A percentile compares a stretch with the other conserved stretches of the same genome.
These are phyloP conservation scores for Falco rusticolus DNA, from an alignment of 2,797 vertebrate genomes.

Conservation along the genomic window DNA sequence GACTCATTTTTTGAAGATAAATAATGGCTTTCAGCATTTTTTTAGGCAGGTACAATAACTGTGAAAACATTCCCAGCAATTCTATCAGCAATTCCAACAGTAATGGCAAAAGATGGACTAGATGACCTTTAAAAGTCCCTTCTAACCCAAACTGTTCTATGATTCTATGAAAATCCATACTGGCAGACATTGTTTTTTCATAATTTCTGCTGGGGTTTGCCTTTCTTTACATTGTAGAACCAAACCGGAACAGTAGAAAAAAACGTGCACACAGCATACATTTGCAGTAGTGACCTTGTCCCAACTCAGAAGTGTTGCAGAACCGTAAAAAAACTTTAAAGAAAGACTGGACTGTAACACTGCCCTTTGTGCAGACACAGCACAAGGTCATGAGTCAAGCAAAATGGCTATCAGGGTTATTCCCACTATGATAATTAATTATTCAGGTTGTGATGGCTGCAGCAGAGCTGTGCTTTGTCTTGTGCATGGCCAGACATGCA, in stretches of 20 bases:
- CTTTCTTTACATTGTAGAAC: not conserved
- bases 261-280: not conserved
- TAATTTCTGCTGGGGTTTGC: slow-evolving; percentile 45
- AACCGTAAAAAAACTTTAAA: slow-evolving; percentile 48
- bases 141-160: not conserved
- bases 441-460: not conserved
- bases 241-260: not conserved
- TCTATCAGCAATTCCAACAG: not conserved
- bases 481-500: not conserved
- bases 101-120: not conserved
- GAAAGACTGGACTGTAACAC: slow-evolving; percentile 15
- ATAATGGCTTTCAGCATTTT: slow-evolving; percentile 47
- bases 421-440: slow-evolving; percentile 42
- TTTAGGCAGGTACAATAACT: slow-evolving; percentile 12
- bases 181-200: slow-evolving; percentile 29
- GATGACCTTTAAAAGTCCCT: not conserved
- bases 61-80: not conserved
- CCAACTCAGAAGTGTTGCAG: not conserved
- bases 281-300: not conserved
- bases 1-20: slow-evolving; percentile 35
- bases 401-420: slow-evolving; percentile 54
- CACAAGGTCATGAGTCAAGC: slow-evolving; percentile 27
- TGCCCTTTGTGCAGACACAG: slow-evolving; percentile 28
- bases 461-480: not conserved
- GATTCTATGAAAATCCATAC: not conserved